phyloP scores from a whole-genome alignment of 2,113 vertebrate species.

The Odocoileus hemionus region DNA sequence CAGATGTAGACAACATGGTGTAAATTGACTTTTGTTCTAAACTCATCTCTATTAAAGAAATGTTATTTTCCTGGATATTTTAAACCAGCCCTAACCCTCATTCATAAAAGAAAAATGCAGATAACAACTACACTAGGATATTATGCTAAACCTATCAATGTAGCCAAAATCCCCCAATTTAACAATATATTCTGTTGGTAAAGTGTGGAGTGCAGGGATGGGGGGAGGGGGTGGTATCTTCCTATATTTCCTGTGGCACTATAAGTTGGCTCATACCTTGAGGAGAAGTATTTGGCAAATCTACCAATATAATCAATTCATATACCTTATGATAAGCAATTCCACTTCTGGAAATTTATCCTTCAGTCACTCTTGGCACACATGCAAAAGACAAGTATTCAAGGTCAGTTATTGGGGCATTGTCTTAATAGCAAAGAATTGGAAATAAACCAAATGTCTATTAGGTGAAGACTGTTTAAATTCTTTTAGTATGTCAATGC shows the following conservation, averaged over 20 bases:
- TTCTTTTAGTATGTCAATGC: not conserved
- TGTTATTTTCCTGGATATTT: not conserved
- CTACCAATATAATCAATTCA: not conserved
- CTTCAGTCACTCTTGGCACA: not conserved
- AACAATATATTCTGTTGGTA: not conserved
- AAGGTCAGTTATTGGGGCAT: not conserved
- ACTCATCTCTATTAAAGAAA: not conserved
- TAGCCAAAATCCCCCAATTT: not conserved
- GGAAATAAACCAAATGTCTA: constrained; percentile 1
- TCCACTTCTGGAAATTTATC: constrained; percentile 15
- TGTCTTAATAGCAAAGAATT: constrained; percentile 13
- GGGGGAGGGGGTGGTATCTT: not conserved
- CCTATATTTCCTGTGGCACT: not conserved
- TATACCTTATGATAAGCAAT: not conserved
- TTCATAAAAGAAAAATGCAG: not conserved
- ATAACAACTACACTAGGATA: not conserved
- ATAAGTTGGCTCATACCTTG: not conserved
- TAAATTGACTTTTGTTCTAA: not conserved
- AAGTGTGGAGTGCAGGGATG: not conserved
- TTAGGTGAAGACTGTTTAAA: not conserved
- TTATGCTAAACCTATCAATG: not conserved
- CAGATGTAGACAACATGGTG: not conserved
- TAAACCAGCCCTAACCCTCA: accelerated
- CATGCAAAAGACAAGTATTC: not conserved
- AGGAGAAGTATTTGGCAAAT: not conserved